A percentile compares a stretch with the other conserved stretches of the same genome.
phyloP scores from a whole-genome alignment of 2,797 vertebrate species.

The Lateolabrax maculatus region DNA sequence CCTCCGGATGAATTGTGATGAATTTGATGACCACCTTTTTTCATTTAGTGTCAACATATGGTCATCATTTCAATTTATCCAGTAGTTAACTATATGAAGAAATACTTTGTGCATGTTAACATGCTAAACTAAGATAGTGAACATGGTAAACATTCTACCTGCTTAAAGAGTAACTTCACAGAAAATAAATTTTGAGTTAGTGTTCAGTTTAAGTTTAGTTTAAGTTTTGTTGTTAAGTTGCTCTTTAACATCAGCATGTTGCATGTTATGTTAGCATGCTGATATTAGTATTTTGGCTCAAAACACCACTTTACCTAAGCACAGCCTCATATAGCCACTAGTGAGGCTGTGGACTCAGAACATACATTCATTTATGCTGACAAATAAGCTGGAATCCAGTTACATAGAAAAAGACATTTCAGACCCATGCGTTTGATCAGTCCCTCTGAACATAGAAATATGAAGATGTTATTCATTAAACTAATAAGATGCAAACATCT shows the following conservation, averaged over 20 bases:
- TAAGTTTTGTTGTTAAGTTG: background rate
- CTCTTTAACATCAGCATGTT: constrained; percentile 13
- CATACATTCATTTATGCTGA: background rate
- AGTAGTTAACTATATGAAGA: background rate
- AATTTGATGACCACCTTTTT: too few species aligned
- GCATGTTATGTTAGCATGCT: constrained; percentile 8
- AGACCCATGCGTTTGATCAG: background rate
- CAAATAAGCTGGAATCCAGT: background rate
- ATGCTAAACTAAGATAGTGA: background rate
- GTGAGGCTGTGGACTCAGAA: background rate
- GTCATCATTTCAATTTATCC: background rate
- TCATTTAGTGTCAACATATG: background rate
- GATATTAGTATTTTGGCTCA: constrained; percentile 5
- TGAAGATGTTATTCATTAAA: background rate
- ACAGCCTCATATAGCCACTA: constrained; percentile 1
- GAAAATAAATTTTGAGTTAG: background rate
- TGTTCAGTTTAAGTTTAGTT: too few species aligned
- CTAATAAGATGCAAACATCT: background rate
- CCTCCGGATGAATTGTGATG: too few species aligned
- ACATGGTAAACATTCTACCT: background rate
- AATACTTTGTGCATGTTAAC: background rate
- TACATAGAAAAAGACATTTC: background rate
- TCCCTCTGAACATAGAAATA: background rate
- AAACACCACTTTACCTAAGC: background rate
- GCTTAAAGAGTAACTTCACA: background rate